Base-by-base conservation (phyloP, 2,888 invertebrate species). In the Allolobophora icterica region DNA sequence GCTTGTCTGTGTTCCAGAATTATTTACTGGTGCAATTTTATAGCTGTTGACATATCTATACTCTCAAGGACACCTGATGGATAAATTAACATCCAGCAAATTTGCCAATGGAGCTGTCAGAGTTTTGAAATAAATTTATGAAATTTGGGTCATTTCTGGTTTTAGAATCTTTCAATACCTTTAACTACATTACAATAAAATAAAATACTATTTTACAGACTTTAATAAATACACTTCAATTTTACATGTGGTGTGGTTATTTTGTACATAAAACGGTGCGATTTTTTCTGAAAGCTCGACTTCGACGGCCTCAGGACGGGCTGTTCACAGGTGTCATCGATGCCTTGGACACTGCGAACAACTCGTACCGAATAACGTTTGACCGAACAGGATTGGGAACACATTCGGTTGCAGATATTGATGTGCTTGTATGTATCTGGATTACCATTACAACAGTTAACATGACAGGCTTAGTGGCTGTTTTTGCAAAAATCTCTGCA, bases 321-420 rank as follows among this genome's bases (percentile, higher is more conserved):
- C 96, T 99, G 90, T 99, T 98, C 94, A 98, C 98, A 89, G 98
- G 98, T 17, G 97, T 97, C 89, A 98, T 99, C 93, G 99, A 99
- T 96, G 99, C 98, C 71, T 97, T 99, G 38, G 99, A 99, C 94
- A 98, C 98, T 13, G 97, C 98, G 11, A 98, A 98, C 94, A 98
- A 98, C 94, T 98, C 98, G 19, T 99, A 99, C 95, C 96, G 99
- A 94, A 98, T 99, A 93, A 97, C 98, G 2, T 99, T 99, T 96
- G 99, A 99, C 95, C 96, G 98, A 90, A 97, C 97, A 89, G 98
- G 98, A 89, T 96, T 99, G 84, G 99, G 99, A 0, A 98, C 98
- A 13, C 98, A 99, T 95, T 98, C 98, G 91, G 98, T 99, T 92
- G 98, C 98, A 38, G 99, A 99, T 96, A 98, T 97, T 96, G 99